Base-by-base conservation (phyloP, 1,140 invertebrate species). In the Condylostylus longicornis region DNA sequence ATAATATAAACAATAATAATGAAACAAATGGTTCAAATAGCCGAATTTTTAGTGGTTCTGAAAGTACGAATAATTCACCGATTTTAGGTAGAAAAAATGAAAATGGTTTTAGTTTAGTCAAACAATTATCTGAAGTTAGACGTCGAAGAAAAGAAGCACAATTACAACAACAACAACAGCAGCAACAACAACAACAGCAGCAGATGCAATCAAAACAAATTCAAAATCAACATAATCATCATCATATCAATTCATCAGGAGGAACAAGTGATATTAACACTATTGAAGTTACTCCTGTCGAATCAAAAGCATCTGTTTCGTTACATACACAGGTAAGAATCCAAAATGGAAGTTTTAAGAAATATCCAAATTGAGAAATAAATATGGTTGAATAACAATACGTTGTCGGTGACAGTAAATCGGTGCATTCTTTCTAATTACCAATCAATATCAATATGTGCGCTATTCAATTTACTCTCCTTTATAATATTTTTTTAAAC, bases 301-400 rank as follows among this genome's bases (percentile, higher is more conserved):
- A 60, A 36, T 45, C 54, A 29, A 60, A 60, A 37, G 46, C 57
- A 5, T 60, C 58, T 0, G 56, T 64, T 20, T 62, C 66, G 1
- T 42, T 68, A 17, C 66, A 68, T 42, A 66, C 65, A 5, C 66
- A 68, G 48, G 56, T 60, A 38, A 14, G 18, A 4, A 15, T 25
- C 23, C 7, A 8, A 8, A n/a, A n/a, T 25, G 23, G n/a, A 8
- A 9, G 19, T 33, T 33, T 33, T 20, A 18, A 31, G 15, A n/a
- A n/a, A n/a, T n/a, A n/a, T n/a, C n/a, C n/a, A 25, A 2, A 25
- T 12, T 12, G 2, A 12, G 23, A 25, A 12, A n/a, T n/a, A n/a
- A 25, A 25, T 12, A 25, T 12, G 23, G 13, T 25, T 9, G 9
- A 25, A 25, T 12, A 2, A 25, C 3, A n/a, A 9, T 3, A 12